Evolutionary conservation across 2,888 invertebrate genomes (phyloP).

Genomic region (Diarsia mendica): DNA sequence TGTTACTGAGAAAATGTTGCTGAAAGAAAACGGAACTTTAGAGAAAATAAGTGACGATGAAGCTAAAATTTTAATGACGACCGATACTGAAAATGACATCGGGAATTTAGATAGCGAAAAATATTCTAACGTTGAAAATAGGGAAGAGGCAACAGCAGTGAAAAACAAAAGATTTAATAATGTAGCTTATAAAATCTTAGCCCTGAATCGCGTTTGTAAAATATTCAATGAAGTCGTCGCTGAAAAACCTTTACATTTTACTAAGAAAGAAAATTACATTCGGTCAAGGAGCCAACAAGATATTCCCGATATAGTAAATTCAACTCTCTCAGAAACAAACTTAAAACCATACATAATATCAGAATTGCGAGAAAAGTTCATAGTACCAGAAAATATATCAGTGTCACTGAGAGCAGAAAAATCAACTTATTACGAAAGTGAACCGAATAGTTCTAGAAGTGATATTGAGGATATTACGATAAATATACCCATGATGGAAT

Average conservation of each 20-base stretch:
- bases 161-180: constrained; percentile 74
- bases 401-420: constrained; percentile 83
- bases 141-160: constrained; percentile 24
- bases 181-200: constrained; percentile 77
- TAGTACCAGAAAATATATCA: constrained; percentile 83
- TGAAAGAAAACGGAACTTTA: constrained; percentile 87
- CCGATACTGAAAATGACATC: constrained; percentile 69
- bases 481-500: constrained; percentile 51
- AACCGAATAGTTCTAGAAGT: constrained; percentile 33
- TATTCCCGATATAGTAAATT: constrained; percentile 87
- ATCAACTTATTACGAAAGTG: constrained; percentile 57
- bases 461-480: constrained; percentile 44
- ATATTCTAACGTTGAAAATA: constrained; percentile 45
- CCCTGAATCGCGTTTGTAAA: constrained; percentile 81
- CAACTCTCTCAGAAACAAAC: constrained; percentile 80
- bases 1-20: constrained; percentile 89
- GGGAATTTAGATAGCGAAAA: constrained; percentile 61
- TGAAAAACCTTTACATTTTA: constrained; percentile 64
- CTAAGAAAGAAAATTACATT: constrained; percentile 58
- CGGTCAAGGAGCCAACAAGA: constrained; percentile 73
- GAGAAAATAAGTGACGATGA: constrained; percentile 87
- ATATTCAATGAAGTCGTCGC: constrained; percentile 71
- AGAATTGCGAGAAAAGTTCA: constrained; percentile 79
- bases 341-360: constrained; percentile 72
- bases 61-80: constrained; percentile 82